Evolutionary conservation across 2,888 invertebrate species (phyloP).

Genomic region (Cataglyphis rosenhaueri): DNA sequence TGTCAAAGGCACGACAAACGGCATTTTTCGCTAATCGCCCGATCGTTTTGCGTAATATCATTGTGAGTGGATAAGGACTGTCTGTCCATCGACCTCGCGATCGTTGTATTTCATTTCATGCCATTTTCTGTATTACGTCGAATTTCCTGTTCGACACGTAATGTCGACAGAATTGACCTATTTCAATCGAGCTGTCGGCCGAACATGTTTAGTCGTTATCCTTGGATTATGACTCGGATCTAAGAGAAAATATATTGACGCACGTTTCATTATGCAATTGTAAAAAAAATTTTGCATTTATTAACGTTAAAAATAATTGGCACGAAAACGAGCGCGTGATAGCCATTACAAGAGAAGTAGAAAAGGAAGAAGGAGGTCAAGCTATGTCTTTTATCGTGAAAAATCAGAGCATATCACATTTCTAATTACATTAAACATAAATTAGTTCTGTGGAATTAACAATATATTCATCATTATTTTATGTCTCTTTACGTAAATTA

Average conservation of each 20-base stretch:
- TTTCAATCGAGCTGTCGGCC: conserved; percentile 55
- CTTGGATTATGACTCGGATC: conserved; percentile 63
- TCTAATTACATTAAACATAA: conserved; percentile 4
- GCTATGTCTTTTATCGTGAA: background rate
- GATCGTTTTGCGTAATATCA: conserved; percentile 60
- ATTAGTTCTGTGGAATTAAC: background rate
- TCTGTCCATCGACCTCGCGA: conserved; percentile 28
- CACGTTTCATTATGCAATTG: conserved; percentile 63
- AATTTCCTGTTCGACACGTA: conserved; percentile 64
- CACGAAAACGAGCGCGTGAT: conserved; percentile 38
- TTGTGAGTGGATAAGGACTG: conserved; percentile 61
- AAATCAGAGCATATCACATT: background rate
- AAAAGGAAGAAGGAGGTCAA: background rate
- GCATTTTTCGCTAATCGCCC: conserved; percentile 61
- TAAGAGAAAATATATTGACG: conserved; percentile 62
- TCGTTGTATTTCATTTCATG: conserved; percentile 40
- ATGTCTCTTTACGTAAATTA: background rate
- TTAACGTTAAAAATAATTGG: conserved; percentile 34
- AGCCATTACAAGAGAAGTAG: background rate
- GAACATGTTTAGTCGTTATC: conserved; percentile 57
- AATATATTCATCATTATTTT: background rate
- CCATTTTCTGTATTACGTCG: conserved; percentile 70
- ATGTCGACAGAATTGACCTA: conserved; percentile 65
- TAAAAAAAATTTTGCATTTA: conserved; percentile 43
- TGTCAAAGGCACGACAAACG: conserved; percentile 17